Conservation (phyloP, 2,888 invertebrate genomes). For the Cordilura impudica region DNA sequence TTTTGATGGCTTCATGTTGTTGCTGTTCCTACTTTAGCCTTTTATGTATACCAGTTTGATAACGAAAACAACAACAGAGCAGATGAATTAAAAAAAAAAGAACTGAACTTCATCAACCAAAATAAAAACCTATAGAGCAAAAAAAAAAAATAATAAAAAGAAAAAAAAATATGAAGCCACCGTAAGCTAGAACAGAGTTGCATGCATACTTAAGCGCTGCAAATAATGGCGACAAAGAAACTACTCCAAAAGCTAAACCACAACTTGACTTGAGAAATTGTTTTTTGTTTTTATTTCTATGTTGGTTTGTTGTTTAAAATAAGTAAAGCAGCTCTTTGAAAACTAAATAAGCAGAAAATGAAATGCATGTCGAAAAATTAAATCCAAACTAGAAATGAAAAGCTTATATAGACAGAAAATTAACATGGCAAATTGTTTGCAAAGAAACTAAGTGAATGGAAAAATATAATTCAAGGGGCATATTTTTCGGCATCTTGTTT, state of each 20-base stretch:
- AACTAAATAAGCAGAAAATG: slow-evolving; percentile 60
- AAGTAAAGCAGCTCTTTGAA: slow-evolving; percentile 34
- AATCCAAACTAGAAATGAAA: not conserved
- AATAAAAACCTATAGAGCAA: too few species aligned
- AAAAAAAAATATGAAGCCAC: not conserved
- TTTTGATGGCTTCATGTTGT: slow-evolving; percentile 48
- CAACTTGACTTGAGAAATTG: slow-evolving; percentile 48
- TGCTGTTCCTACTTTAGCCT: not conserved
- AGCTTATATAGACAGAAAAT: not conserved
- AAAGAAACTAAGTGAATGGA: slow-evolving; percentile 13
- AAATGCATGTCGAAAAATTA: slow-evolving; percentile 54
- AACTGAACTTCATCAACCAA: slow-evolving; percentile 4
- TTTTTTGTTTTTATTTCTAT: not conserved
- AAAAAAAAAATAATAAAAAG: slow-evolving; percentile 12
- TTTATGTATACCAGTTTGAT: not conserved
- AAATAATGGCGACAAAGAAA: slow-evolving; percentile 29
- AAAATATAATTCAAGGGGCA: too few species aligned
- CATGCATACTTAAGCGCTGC: slow-evolving; percentile 36
- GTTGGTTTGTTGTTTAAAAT: not conserved
- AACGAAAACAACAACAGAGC: slow-evolving; percentile 31
- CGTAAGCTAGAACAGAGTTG: not conserved
- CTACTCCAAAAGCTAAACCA: slow-evolving; percentile 37
- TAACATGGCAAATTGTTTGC: not conserved
- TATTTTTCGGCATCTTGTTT: too few species aligned
- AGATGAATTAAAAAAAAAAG: slow-evolving; percentile 26